Base-by-base conservation (phyloP, 2,888 invertebrate genomes). In the Limnephilus marmoratus region DNA sequence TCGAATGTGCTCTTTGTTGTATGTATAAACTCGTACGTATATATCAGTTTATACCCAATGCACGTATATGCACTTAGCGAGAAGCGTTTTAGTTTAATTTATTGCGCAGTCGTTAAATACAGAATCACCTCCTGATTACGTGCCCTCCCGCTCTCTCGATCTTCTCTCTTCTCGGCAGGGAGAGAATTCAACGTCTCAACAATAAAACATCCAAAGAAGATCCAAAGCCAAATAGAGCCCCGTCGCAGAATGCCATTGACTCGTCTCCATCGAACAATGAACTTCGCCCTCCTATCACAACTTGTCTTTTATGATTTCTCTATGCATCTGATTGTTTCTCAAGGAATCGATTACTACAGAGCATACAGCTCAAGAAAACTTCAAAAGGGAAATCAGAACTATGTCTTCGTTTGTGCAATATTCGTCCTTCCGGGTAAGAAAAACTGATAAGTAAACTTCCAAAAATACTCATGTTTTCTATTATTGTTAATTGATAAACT, bases 61-160 rank as follows among this genome's bases (percentile, higher is more conserved):
- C 86, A 86, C 86, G 86, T 37, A 86, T 37, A 86, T 86, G 86
- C 86, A 86, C 86, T 86, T 86, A 86, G 86, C 86, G 86, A 86
- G n/a, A 18, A 86, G 45, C 86, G 86, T 86, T 41, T 45, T 45
- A 86, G 86, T 49, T 86, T 45, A 86, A 86, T 86, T 86, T 86
- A 86, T 86, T 86, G 45, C 45, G 86, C 49, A 86, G 86, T 86
- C 86, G 86, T 86, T 45, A 86, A 86, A 86, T 45, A 86, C 45
- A 37, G 86, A 86, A 86, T 86, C 29, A 86, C 86, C 86, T 86
- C 86, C 41, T 45, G 86, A 86, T 86, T 86, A 86, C 86, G 86
- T 86, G 86, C 86, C 24, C 49, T 45, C n/a, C 41, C 86, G 24
- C 68, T 68, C 68, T 24, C 68, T 37, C 37, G 37, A 34, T 15